Evolutionary conservation across 2,888 invertebrate species (phyloP).

Genomic region (Fragum fragum): DNA sequence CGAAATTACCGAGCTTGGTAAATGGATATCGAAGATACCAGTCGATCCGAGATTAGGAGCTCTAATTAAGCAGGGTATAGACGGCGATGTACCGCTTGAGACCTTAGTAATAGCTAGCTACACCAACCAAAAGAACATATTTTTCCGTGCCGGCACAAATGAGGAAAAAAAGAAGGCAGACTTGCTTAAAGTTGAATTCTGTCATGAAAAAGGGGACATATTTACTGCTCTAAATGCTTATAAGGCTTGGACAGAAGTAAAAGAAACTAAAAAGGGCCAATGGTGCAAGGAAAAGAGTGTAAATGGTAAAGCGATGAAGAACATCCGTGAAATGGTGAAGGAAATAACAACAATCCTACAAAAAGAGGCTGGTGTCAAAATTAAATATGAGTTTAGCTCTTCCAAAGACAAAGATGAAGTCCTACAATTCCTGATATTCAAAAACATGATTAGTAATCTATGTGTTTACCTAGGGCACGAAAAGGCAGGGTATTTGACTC

Average conservation of each 20-base stretch:
- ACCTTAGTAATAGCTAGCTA: conserved; percentile 81
- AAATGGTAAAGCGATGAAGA: conserved; percentile 83
- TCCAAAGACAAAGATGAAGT: conserved; percentile 43
- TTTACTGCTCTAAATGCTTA: conserved; percentile 80
- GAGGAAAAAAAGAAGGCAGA: conserved; percentile 78
- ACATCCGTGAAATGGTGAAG: conserved; percentile 73
- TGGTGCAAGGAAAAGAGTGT: conserved; percentile 85
- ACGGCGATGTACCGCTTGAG: conserved; percentile 75
- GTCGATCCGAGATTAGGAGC: conserved; percentile 82
- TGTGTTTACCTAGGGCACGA: conserved; percentile 78
- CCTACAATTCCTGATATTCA: conserved; percentile 74
- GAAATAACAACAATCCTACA: conserved; percentile 73
- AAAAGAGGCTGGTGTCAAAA: conserved; percentile 67
- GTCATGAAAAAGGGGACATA: conserved; percentile 81
- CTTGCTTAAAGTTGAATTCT: conserved; percentile 77
- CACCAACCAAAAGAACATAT: conserved; percentile 79
- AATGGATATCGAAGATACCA: conserved; percentile 81
- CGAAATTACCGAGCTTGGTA: conserved; percentile 81
- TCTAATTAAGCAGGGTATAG: conserved; percentile 74
- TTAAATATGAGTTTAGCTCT: conserved; percentile 59
- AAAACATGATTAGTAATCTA: conserved; percentile 73
- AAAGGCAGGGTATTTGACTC: conserved; percentile 77
- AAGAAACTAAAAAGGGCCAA: conserved; percentile 73
- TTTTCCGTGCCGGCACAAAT: conserved; percentile 78
- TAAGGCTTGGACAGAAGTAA: conserved; percentile 76